Evolutionary conservation across 2,888 invertebrate species (phyloP), one percentile per base, ranked within the genome.

Genomic region (Cerastis rubricosa): DNA sequence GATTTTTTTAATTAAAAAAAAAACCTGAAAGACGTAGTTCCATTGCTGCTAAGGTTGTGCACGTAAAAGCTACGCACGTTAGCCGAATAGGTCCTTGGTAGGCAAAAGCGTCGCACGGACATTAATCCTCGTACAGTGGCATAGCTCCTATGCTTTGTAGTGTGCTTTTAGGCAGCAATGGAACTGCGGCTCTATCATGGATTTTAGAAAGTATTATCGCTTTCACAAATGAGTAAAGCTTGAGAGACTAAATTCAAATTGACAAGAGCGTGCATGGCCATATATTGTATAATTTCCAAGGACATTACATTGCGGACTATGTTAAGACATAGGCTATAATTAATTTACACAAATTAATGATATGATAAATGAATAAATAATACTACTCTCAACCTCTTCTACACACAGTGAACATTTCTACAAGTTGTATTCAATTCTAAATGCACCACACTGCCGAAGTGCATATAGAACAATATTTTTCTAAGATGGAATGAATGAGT

Each of bases 401-500:
- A 49, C 7, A 47, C 72, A 51, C 35, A 22, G 25, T 57, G 76
- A 81, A 76, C 61, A 57, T 63, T 29, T 68, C 68, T 78, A 69
- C 49, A 66, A 73, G 8, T 59, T 80, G 65, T n/a, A 73, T 66
- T 59, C 43, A 78, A 70, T 71, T 72, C 65, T 69, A 82, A 70
- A 82, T 66, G 65, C 35, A 51, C 47, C 45, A 45, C 45, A 72
- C 49, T 45, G 78, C 59, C 47, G 35, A 57, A 35, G 54, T 73
- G 71, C 54, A 40, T 22, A 57, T 51, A 47, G 43, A 47, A 64
- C 43, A 59, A 71, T 35, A 75, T 78, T 73, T 64, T 51, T 74
- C 65, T 85, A 85, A 67, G 84, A 81, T 87, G 87, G 88, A 90
- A 87, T 91, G 91, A 87, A 89, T 90, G 90, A 91, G 90, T 90